Evolutionary conservation across 2,888 invertebrate species (phyloP).

Genomic region (Nebria salina): DNA sequence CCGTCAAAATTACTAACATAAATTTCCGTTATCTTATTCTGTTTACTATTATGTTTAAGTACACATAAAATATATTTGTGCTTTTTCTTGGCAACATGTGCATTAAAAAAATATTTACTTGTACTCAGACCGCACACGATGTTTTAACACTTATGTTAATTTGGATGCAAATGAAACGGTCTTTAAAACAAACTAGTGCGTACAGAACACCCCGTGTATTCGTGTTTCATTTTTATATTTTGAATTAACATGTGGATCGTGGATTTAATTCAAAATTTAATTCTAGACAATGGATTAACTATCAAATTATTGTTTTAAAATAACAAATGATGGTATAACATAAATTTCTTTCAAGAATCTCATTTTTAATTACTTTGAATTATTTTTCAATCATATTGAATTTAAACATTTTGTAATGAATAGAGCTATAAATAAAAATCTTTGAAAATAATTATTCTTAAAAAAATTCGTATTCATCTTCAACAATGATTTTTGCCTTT

Average conservation of each 20-base stretch:
- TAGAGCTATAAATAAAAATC: no score
- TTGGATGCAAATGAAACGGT: conserved; percentile 18
- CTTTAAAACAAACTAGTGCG: conserved; percentile 13
- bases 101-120: conserved; percentile 32
- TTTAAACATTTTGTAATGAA: no score
- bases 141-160: conserved; percentile 4
- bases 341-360: no score
- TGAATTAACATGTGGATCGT: background rate
- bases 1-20: conserved; percentile 35
- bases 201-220: conserved; percentile 24
- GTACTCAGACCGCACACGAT: conserved; percentile 33
- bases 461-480: conserved; percentile 3
- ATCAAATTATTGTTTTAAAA: no score
- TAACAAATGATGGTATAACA: no score
- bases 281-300: background rate
- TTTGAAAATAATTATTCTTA: no score
- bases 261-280: background rate
- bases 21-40: conserved; percentile 5
- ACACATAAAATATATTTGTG: conserved; percentile 39
- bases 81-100: conserved; percentile 40
- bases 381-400: no score
- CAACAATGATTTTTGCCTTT: conserved; percentile 12
- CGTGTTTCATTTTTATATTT: conserved; percentile 14
- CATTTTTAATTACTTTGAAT: no score
- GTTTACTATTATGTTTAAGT: conserved; percentile 34